phyloP scores from a whole-genome alignment of 2,113 vertebrate species.

The Syngnathus typhle region DNA sequence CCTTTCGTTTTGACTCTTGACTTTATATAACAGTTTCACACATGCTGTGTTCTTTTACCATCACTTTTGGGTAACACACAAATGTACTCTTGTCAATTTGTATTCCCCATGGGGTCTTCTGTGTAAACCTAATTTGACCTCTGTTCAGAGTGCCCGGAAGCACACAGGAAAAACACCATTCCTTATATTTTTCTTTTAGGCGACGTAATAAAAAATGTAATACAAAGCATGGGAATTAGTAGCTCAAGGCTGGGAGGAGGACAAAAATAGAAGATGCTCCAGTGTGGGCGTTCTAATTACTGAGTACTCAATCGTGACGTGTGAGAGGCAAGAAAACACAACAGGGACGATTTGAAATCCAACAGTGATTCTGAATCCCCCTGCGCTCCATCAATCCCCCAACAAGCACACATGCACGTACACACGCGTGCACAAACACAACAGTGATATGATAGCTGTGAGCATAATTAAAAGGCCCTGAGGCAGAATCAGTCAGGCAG shows the following conservation, averaged over 20 bases:
- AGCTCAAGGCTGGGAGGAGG: constrained; percentile 13
- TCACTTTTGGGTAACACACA: no score
- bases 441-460: constrained; percentile 18
- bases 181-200: background rate
- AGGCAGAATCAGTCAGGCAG: constrained; percentile 29
- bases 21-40: background rate
- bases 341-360: constrained; percentile 51
- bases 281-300: constrained; percentile 51
- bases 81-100: background rate
- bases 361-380: constrained; percentile 27
- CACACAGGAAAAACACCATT: background rate
- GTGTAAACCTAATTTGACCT: background rate
- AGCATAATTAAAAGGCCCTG: constrained; percentile 46
- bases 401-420: background rate
- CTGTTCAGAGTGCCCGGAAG: background rate
- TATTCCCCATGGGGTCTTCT: background rate
- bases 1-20: background rate
- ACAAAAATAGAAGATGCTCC: constrained; percentile 17
- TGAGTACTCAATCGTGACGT: constrained; percentile 42
- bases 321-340: constrained; percentile 51
- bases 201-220: background rate
- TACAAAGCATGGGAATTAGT: background rate
- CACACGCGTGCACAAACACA: background rate
- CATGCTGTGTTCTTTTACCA: background rate
- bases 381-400: constrained; percentile 9